Percentiles rank a stretch among this genome's conserved stretches.
phyloP scores from a whole-genome alignment of 1,140 invertebrate species.

The Nautilus pompilius region DNA sequence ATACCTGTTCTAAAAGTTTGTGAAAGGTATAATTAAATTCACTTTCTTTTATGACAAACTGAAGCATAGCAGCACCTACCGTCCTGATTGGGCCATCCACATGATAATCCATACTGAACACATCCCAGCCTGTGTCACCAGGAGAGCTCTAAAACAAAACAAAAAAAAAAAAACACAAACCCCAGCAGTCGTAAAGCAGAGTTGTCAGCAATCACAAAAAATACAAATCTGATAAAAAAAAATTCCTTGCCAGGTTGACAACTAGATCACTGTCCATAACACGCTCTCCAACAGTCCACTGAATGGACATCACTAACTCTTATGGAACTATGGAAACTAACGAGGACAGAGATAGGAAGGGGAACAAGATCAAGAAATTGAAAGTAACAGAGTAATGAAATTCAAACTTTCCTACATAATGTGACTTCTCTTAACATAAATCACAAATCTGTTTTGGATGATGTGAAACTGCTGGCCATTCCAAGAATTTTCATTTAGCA shows the following conservation, averaged over 20 bases:
- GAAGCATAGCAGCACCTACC: constrained; percentile 62
- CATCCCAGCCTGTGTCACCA: constrained; percentile 93
- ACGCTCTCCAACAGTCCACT: not conserved
- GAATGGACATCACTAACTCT: not conserved
- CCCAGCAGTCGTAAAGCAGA: not conserved
- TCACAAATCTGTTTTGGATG: no score
- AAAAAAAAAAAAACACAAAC: constrained; percentile 5
- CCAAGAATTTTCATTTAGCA: no score
- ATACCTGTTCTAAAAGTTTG: no score
- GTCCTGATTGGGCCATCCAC: constrained; percentile 91
- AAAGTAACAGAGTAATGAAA: no score
- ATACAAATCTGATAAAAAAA: not conserved
- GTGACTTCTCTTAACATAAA: no score
- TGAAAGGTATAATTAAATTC: no score
- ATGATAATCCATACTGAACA: constrained; percentile 90
- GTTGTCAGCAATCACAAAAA: not conserved
- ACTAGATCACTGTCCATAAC: not conserved
- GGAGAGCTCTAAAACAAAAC: constrained; percentile 58
- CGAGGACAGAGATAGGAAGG: no score
- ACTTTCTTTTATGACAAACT: no score
- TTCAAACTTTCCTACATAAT: no score
- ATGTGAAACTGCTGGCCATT: no score
- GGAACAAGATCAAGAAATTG: no score
- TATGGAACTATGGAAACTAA: not conserved
- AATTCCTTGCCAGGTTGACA: not conserved